Evolutionary conservation across 2,888 invertebrate species (phyloP).

Genomic region (Alloplasta piceator): DNA sequence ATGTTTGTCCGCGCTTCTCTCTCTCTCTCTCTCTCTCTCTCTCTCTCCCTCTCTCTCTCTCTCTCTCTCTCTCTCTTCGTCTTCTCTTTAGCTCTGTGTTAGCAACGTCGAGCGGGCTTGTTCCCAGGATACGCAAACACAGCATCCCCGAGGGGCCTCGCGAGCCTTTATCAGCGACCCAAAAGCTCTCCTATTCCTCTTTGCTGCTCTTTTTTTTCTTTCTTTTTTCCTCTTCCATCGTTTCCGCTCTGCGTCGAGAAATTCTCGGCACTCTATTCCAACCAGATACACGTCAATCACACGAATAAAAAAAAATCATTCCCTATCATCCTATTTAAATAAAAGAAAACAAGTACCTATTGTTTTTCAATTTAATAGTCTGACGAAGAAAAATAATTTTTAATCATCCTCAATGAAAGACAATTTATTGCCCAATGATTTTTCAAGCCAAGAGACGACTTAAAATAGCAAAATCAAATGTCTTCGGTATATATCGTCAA

Average conservation of each 20-base stretch:
- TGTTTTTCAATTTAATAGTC: background rate
- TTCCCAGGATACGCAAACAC: conserved; percentile 61
- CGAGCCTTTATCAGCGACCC: conserved; percentile 55
- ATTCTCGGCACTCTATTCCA: background rate
- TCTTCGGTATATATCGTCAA: no score
- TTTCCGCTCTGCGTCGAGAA: conserved; percentile 5
- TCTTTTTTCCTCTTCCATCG: conserved; percentile 7
- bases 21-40: conserved; percentile 11
- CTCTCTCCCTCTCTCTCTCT: conserved; percentile 22
- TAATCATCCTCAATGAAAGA: background rate
- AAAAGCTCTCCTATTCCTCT: conserved; percentile 1
- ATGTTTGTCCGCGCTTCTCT: conserved; percentile 38
- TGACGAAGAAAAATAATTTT: background rate
- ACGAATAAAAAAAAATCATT: background rate
- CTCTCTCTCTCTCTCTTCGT: background rate
- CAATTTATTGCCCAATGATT: background rate
- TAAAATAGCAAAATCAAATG: background rate
- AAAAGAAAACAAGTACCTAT: background rate
- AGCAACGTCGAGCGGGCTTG: conserved; percentile 11
- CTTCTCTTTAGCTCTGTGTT: conserved; percentile 19
- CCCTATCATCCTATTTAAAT: background rate
- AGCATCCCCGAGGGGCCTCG: conserved; percentile 43
- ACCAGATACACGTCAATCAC: background rate
- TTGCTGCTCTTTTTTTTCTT: background rate
- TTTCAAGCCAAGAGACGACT: background rate